Base-by-base conservation (phyloP, 2,797 vertebrate species). In the Heliangelus exortis region DNA sequence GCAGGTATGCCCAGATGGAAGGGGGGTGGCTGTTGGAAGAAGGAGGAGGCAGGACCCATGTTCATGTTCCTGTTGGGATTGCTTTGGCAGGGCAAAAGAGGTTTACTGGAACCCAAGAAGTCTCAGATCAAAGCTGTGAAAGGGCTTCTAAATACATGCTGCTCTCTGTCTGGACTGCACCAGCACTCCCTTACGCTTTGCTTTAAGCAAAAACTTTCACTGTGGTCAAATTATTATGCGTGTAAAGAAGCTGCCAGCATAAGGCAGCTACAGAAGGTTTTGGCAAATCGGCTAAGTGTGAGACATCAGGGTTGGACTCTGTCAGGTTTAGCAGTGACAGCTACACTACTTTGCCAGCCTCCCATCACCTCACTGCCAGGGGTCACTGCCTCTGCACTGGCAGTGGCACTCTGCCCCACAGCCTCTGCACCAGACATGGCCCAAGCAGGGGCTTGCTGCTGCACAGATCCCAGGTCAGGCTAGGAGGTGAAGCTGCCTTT, bases 91-190 rank as follows among this genome's bases (percentile, higher is more conserved):
- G 62, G 73, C 47, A 71, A 68, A 82, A 75, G 28, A 25, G 20
- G 16, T 71, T 92, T 91, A 68, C 58, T 65, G 34, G 54, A 91
- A 75, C 59, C 39, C 58, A 41, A 15, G 58, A 78, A 22, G 12
- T 58, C 88, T 81, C 63, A 61, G 67, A 94, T 94, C 84, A 95
- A 94, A 95, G 94, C 67, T 89, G 63, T 74, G 84, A 93, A 87
- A 90, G 31, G 36, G n/a, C 53, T 84, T 73, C 75, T 53, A 86
- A 78, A 78, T 9, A 62, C 55, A 25, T 78, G 43, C 76, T 54
- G 57, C 50, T 93, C 39, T 63, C 67, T 3, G 25, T 4, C 68
- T 66, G 76, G 21, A 9, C 47, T 11, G n/a, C 31, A 75, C 53
- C 51, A 55, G 39, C 39, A 23, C 25, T 71, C 53, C 77, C 71